Evolutionary conservation across 2,888 invertebrate species (phyloP), one percentile per base, ranked within the genome.

Genomic region (Sinohyriopsis cumingii): DNA sequence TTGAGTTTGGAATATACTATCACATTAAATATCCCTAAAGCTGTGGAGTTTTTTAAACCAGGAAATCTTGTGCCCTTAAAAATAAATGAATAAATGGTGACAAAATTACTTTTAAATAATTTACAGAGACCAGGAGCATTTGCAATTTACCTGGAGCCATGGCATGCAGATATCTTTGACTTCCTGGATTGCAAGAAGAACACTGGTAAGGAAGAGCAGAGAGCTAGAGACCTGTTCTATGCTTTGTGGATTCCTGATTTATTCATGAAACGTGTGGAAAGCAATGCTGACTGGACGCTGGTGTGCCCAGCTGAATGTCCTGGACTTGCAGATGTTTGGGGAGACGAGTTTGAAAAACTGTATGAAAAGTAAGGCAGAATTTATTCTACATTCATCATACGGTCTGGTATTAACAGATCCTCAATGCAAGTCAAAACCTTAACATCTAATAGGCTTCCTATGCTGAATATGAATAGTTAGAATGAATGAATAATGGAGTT

Each of bases 201-300:
- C 89, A 97, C 96, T 0, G 93, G 99, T 0, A 96, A 96, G 87
- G 99, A 99, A 89, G 98, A 99, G 90, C 92, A 94, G 56, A 92
- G 99, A 61, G 98, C 99, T 0, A 92, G 99, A 67, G 99, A 99
- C 90, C 91, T 99, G 56, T 99, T 99, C 90, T 98, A 96, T 90
- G 99, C 96, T 0, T 90, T 99, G 53, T 99, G 99, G 99, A 96
- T 99, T 80, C 97, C 99, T 0, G 99, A 99, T 91, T 92, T 99
- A 70, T 99, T 99, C 89, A 99, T 99, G 99, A 93, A 95, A 89
- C 93, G 99, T 20, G 90, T 91, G 0, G 95, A 97, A 89, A 92
- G 92, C 3, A 93, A 98, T 90, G 94, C 91, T 75, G 92, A 93
- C 65, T 99, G 99, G 99, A 95, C 96, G 66, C 91, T 99, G 22